Evolutionary conservation across 2,888 invertebrate species (phyloP).

Genomic region (Exephanes ischioxanthus): DNA sequence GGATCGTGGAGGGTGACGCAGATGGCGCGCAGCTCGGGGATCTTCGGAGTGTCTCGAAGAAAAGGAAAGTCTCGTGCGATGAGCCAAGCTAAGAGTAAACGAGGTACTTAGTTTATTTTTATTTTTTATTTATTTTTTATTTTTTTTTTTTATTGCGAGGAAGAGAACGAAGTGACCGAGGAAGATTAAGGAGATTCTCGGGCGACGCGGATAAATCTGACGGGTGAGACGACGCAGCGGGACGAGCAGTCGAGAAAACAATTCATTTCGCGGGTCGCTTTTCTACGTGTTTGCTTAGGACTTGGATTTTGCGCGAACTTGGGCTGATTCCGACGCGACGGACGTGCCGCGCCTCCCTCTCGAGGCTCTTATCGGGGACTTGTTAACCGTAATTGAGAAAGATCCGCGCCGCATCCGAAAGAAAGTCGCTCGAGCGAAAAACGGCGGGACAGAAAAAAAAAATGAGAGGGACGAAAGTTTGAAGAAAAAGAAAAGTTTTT

Average conservation of each 20-base stretch:
- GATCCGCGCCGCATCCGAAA: not conserved
- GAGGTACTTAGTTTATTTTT: constrained; percentile 43
- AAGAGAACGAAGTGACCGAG: not conserved
- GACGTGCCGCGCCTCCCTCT: not conserved
- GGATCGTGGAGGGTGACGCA: constrained; percentile 36
- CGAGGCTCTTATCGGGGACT: not conserved
- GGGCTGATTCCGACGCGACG: not conserved
- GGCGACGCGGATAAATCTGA: not conserved
- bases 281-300: constrained; percentile 4
- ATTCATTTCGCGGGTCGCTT: constrained; percentile 1
- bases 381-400: constrained; percentile 9
- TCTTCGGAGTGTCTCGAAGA: constrained; percentile 51
- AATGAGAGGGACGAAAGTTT: not conserved
- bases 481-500: not conserved
- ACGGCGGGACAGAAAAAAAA: not conserved
- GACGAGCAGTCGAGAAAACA: constrained; percentile 1
- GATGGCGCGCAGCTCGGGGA: constrained; percentile 63
- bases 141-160: not conserved
- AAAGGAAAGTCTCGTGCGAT: constrained; percentile 16
- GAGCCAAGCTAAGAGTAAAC: constrained; percentile 18
- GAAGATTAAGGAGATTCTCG: not conserved
- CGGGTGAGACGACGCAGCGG: not conserved
- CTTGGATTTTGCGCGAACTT: not conserved
- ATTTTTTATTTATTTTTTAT: not conserved
- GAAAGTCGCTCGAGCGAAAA: constrained; percentile 9